Evolutionary conservation across 2,888 invertebrate genomes (phyloP).

Genomic region (Standfussiana lucernea): DNA sequence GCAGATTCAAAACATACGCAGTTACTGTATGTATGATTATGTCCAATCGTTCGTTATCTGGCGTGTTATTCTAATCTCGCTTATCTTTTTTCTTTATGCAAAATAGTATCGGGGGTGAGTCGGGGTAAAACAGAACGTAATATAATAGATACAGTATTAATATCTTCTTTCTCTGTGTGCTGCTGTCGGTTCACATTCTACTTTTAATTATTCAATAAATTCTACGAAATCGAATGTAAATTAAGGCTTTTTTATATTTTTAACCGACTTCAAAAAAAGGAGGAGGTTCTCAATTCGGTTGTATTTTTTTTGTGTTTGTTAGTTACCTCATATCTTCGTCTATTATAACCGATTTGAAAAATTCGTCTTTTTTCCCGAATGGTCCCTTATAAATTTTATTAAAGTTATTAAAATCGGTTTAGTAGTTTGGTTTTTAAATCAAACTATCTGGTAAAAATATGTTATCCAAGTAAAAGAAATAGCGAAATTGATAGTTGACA

Average conservation of each 20-base stretch:
- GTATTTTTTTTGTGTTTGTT: no score
- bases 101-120: conserved; percentile 59
- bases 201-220: conserved; percentile 53
- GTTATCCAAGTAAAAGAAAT: no score
- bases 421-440: no score
- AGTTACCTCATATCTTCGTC: no score
- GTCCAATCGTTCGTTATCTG: conserved; percentile 44
- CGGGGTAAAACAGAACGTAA: conserved; percentile 41
- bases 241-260: conserved; percentile 5
- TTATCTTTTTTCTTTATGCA: conserved; percentile 65
- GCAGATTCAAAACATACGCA: conserved; percentile 26
- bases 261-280: no score
- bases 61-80: conserved; percentile 62
- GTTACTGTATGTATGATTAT: conserved; percentile 45
- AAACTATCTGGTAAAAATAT: no score
- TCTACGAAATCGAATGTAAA: conserved; percentile 39
- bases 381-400: no score
- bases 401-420: no score
- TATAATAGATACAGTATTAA: conserved; percentile 57
- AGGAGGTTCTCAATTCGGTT: no score
- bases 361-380: no score
- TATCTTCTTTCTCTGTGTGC: conserved; percentile 35
- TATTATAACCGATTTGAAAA: no score
- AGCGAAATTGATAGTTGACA: no score
- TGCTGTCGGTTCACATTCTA: conserved; percentile 31